Evolutionary conservation across 2,113 vertebrate species (phyloP), one percentile per base, ranked within the genome.

Genomic region (Channa argus): DNA sequence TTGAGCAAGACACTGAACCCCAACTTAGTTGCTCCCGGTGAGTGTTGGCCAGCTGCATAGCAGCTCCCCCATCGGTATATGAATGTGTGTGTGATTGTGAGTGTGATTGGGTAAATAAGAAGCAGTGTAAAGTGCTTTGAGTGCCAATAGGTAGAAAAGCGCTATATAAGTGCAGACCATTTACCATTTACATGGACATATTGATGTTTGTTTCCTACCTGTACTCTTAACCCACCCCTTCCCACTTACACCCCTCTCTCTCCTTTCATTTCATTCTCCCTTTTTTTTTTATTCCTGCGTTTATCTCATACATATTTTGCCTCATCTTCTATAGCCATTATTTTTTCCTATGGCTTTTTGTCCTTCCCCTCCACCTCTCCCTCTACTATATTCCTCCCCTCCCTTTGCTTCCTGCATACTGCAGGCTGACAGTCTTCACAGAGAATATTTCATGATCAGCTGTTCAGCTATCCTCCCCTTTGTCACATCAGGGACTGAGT

Each of bases 381-480:
- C 36, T 41, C 43, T 44, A 5, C 59, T 9, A 13, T 24, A 5
- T 13, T 8, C 5, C 34, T 9, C 39, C 46, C n/a, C 36, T 60
- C 45, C 9, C 36, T 51, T 24, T 24, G 24, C 68, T 45, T 52
- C 24, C 46, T 73, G 34, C 44, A 39, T 15, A 7, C 37, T 66
- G 59, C 38, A 66, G 14, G n/a, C 58, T 2, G 5, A 13, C 14
- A 37, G 7, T 80, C 79, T 82, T 82, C 82, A 82, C 37, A 82
- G 71, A 77, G 86, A 82, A 87, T 85, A 84, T 84, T 70, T 87
- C 46, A 80, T 83, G 24, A 24, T 24, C 24, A 24, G 15, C 62
- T 46, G 44, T 71, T 66, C 68, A 69, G 53, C 46, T 66, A 58
- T 56, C 75, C 52, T 45, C 39, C 47, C 44, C 24, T 72, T 65